Base-by-base conservation (phyloP, 2,113 vertebrate genomes). In the Halichoerus grypus region DNA sequence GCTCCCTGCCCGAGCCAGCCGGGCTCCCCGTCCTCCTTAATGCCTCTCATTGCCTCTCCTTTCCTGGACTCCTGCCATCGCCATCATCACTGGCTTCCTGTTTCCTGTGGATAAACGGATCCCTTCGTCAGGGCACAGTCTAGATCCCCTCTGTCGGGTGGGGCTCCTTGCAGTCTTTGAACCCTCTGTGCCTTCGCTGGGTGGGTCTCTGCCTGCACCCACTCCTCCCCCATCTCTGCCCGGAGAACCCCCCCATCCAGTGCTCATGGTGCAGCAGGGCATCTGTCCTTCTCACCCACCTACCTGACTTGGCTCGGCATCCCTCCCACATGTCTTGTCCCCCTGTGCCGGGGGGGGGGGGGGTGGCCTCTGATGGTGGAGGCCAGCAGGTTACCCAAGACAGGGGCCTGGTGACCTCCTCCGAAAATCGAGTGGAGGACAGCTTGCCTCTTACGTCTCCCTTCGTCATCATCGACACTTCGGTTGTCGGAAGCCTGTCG, bases 21-120 rank as follows among this genome's bases (percentile, higher is more conserved):
- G 10, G 33, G 67, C n/a, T 19, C 8, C 67, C 18, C 1, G 0
- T 36, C 55, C 36, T 74, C 72, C 71, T 85, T 49, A 21, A 55
- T 46, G 31, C 72, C 63, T 77, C 65, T 90, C n/a, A 39, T 22
- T 10, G 46, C 19, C 51, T 28, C 28, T 81, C 63, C 57, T 72
- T 69, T 51, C 84, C 36, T 61, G 36, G 42, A 57, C 63, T 42
- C 12, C 33, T n/a, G 39, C 49, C 39, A 9, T 16, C 13, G 16
- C 39, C 39, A 15, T 85, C 39, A 39, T 83, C 63, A 57, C 49
- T 86, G 65, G 82, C 88, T 95, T 92, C 85, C 80, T 77, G 55
- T 67, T 95, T 94, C 77, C 69, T 77, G 69, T 76, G 88, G 79
- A 59, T 85, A 42, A 88, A 61, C 24, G 31, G 76, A 87, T 83